These are phyloP conservation scores for Hypsopygia costalis DNA, from an alignment of 2,888 invertebrate genomes.

Conservation along the genomic window DNA sequence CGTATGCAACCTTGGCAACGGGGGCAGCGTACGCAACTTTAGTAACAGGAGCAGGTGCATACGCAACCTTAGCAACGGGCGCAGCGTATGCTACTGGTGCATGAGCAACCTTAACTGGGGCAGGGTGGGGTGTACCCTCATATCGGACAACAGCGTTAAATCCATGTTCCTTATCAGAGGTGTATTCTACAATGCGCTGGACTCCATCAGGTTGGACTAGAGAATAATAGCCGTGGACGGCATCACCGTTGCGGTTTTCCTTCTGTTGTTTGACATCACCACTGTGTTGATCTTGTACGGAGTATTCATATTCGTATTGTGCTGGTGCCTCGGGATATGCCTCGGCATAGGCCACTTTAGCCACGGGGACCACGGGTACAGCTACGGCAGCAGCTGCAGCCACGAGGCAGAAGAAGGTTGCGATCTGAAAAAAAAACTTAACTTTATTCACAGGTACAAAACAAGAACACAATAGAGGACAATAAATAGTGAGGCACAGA, in stretches of 20 bases:
- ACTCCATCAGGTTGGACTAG: constrained; percentile 72
- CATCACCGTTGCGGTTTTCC: constrained; percentile 63
- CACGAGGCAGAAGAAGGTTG: constrained; percentile 39
- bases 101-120: constrained; percentile 23
- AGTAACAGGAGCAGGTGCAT: constrained; percentile 27
- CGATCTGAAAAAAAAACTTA: constrained; percentile 29
- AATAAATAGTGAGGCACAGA: no score
- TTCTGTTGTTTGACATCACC: constrained; percentile 72
- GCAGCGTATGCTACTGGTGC: constrained; percentile 22
- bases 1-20: constrained; percentile 29
- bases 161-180: constrained; percentile 60
- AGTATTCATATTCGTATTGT: constrained; percentile 68
- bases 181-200: constrained; percentile 67
- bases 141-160: constrained; percentile 71
- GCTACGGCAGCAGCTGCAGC: constrained; percentile 44
- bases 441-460: no score
- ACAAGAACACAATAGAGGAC: no score
- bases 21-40: constrained; percentile 33
- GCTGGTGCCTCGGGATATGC: constrained; percentile 57
- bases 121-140: constrained; percentile 51
- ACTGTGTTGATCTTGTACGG: constrained; percentile 62
- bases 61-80: constrained; percentile 29
- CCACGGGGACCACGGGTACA: constrained; percentile 35
- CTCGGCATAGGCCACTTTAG: constrained; percentile 53
- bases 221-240: constrained; percentile 68